These are phyloP conservation scores for Spondyliosoma cantharus DNA, from an alignment of 2,797 vertebrate species.

Conservation along the genomic window DNA sequence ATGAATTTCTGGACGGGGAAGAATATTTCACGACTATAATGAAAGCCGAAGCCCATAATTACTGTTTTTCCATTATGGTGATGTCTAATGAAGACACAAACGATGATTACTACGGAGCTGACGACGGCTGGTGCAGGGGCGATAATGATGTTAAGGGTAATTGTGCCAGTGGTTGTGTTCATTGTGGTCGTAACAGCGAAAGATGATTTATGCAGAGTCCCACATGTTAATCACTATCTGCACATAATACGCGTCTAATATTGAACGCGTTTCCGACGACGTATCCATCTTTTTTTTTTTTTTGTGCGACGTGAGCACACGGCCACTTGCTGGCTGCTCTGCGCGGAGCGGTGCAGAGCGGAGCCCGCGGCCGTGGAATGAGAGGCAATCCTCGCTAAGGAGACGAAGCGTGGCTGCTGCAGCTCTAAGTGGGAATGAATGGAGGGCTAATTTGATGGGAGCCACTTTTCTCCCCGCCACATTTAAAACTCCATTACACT, in stretches of 20 bases:
- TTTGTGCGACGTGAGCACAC: background rate
- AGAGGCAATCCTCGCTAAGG: conserved; percentile 68
- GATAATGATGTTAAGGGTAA: conserved; percentile 10
- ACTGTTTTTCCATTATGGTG: conserved; percentile 1
- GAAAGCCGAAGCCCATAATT: background rate
- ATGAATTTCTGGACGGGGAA: background rate
- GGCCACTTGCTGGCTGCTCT: conserved; percentile 21
- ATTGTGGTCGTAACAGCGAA: background rate
- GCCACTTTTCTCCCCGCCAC: conserved; percentile 74
- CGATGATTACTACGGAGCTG: conserved; percentile 12
- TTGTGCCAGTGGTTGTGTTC: background rate
- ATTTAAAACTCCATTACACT: conserved; percentile 82
- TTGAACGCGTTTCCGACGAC: background rate
- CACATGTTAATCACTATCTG: conserved; percentile 1
- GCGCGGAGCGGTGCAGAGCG: conserved; percentile 17
- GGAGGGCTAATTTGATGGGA: conserved; percentile 78
- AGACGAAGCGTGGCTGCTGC: conserved; percentile 72
- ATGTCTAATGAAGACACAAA: conserved; percentile 33
- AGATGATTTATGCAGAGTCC: conserved; percentile 7
- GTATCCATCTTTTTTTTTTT: conserved; percentile 14
- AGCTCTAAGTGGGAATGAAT: conserved; percentile 74
- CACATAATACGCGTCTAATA: background rate
- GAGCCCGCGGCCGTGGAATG: conserved; percentile 45
- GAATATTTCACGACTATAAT: background rate
- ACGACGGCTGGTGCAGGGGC: background rate